Evolutionary conservation across 2,797 vertebrate species (phyloP).

Genomic region (Phataginus tricuspis): DNA sequence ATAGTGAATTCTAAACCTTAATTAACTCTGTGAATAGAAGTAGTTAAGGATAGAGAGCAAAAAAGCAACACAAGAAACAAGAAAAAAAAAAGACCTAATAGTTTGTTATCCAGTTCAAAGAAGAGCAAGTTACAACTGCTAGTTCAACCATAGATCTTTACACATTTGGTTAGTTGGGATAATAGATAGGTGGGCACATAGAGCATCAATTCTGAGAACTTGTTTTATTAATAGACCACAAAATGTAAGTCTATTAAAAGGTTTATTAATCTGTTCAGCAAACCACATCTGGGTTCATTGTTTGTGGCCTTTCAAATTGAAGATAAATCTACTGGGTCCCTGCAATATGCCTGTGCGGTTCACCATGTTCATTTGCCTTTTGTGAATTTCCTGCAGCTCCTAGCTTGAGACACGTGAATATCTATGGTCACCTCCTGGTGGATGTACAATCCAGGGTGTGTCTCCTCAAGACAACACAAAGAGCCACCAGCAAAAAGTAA

Average conservation of each 20-base stretch:
- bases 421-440: background rate
- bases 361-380: background rate
- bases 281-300: background rate
- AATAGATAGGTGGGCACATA: background rate
- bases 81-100: background rate
- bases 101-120: background rate
- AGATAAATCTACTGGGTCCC: background rate
- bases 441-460: slow-evolving; percentile 55
- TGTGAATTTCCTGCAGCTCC: background rate
- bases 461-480: slow-evolving; percentile 72
- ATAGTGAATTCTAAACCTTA: slow-evolving; percentile 18
- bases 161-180: background rate
- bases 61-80: background rate
- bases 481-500: background rate
- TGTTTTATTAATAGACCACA: slow-evolving; percentile 16
- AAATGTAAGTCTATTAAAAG: background rate
- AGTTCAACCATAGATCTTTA: background rate
- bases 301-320: background rate
- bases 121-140: background rate
- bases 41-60: slow-evolving; percentile 3
- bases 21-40: slow-evolving; percentile 57
- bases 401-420: background rate
- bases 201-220: background rate
- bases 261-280: background rate
- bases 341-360: background rate